Evolutionary conservation across 2,888 invertebrate genomes (phyloP).

Genomic region (Bombylius major): DNA sequence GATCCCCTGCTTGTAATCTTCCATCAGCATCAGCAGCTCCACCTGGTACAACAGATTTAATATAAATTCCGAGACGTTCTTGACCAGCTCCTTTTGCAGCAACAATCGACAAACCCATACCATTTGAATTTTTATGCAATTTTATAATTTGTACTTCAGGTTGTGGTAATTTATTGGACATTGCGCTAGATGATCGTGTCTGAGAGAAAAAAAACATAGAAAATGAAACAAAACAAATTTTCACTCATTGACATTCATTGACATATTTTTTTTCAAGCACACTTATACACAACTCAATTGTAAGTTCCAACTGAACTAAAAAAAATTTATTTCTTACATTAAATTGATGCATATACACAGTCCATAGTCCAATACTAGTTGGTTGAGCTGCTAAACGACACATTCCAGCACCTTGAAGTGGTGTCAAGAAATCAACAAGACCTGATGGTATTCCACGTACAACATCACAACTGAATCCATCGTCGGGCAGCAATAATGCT

Average conservation of each 20-base stretch:
- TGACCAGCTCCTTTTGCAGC: slow-evolving; percentile 86
- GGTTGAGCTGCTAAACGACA: slow-evolving; percentile 85
- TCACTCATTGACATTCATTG: too few relatives aligned
- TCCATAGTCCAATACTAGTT: slow-evolving; percentile 87
- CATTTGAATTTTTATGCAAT: slow-evolving; percentile 86
- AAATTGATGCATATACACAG: slow-evolving; percentile 74
- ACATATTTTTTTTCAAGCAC: too few relatives aligned
- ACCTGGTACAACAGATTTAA: slow-evolving; percentile 94
- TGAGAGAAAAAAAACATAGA: slow-evolving; percentile 21
- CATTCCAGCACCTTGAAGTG: slow-evolving; percentile 70
- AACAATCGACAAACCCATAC: slow-evolving; percentile 97
- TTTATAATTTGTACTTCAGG: slow-evolving; percentile 75
- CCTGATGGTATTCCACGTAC: slow-evolving; percentile 90
- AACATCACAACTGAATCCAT: slow-evolving; percentile 95
- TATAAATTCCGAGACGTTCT: slow-evolving; percentile 87
- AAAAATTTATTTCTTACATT: slow-evolving; percentile 31
- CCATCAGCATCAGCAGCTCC: slow-evolving; percentile 90
- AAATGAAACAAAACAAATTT: neutral
- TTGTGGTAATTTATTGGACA: slow-evolving; percentile 47
- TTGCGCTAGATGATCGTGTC: slow-evolving; percentile 53
- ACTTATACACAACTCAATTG: too few relatives aligned
- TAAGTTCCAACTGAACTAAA: too few relatives aligned
- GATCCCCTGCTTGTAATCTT: slow-evolving; percentile 91
- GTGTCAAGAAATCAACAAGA: slow-evolving; percentile 73
- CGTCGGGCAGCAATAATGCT: slow-evolving; percentile 88